Percentiles rank a stretch among this genome's conserved stretches.
phyloP scores from a whole-genome alignment of 2,888 invertebrate species.

The Agrochola circellaris region DNA sequence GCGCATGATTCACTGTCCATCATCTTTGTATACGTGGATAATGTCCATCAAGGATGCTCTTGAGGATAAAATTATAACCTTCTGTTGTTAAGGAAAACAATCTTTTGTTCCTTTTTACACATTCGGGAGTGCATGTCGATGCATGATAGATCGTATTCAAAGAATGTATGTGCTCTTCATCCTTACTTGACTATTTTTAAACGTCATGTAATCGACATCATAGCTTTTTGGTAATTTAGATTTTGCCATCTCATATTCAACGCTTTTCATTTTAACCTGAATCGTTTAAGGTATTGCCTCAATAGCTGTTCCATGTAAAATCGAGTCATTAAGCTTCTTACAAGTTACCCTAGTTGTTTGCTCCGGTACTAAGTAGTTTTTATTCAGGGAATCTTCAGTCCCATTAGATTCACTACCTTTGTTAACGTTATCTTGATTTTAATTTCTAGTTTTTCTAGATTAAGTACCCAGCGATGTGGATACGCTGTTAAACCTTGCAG shows the following conservation, averaged over 20 bases:
- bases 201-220: constrained; percentile 1
- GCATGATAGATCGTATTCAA: neutral
- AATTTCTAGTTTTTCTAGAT: neutral
- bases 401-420: constrained; percentile 15
- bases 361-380: neutral
- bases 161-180: neutral
- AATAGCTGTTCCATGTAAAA: neutral
- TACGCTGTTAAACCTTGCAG: neutral
- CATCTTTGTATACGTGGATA: constrained; percentile 59
- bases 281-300: neutral
- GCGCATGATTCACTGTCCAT: constrained; percentile 71
- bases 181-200: constrained; percentile 2
- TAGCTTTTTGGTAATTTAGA: neutral
- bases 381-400: constrained; percentile 19
- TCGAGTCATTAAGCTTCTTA: neutral
- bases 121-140: constrained; percentile 25
- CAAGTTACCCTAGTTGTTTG: constrained; percentile 6
- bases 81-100: constrained; percentile 30
- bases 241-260: neutral
- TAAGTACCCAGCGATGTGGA: neutral
- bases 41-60: constrained; percentile 61
- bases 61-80: constrained; percentile 45
- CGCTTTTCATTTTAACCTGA: neutral
- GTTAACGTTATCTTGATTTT: constrained; percentile 9
- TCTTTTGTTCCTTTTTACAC: neutral